Conservation (phyloP, 1,140 invertebrate species). For the Ostrea edulis region DNA sequence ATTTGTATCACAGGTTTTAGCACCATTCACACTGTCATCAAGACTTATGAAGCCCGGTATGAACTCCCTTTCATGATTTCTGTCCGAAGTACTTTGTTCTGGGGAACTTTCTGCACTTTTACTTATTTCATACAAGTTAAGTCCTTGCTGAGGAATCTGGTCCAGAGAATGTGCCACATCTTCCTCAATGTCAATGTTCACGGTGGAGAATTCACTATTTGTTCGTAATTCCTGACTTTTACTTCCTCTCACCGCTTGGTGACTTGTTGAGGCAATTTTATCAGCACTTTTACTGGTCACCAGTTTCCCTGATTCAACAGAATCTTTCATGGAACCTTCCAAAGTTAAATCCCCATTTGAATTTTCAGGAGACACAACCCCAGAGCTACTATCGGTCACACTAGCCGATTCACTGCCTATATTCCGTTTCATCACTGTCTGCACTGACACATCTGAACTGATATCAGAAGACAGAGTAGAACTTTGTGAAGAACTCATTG, state of each 20-base stretch:
- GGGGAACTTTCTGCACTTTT: conserved; percentile 82
- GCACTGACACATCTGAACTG: conserved; percentile 63
- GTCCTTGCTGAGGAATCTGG: conserved; percentile 88
- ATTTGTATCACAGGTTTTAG: conserved; percentile 43
- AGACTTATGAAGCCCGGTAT: conserved; percentile 83
- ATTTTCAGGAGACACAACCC: conserved; percentile 50
- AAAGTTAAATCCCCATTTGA: conserved; percentile 15
- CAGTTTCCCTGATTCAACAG: conserved; percentile 52
- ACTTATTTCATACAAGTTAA: conserved; percentile 76
- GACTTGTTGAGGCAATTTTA: conserved; percentile 66
- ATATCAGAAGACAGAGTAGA: conserved; percentile 63
- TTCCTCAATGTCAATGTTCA: conserved; percentile 87
- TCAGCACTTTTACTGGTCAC: conserved; percentile 75
- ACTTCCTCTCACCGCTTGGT: conserved; percentile 71
- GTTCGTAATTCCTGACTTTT: conserved; percentile 77
- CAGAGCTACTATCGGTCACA: conserved; percentile 58
- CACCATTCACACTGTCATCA: conserved; percentile 52
- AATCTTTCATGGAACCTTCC: conserved; percentile 19
- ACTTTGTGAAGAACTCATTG: conserved; percentile 61
- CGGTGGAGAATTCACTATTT: conserved; percentile 64
- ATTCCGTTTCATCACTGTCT: conserved; percentile 60
- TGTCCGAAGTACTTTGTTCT: conserved; percentile 79
- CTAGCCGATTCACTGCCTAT: conserved; percentile 54
- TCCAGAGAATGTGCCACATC: conserved; percentile 95
- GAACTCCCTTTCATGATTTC: conserved; percentile 81